Evolutionary conservation across 2,113 vertebrate genomes (phyloP).

Genomic region (Motacilla tschutschensis): DNA sequence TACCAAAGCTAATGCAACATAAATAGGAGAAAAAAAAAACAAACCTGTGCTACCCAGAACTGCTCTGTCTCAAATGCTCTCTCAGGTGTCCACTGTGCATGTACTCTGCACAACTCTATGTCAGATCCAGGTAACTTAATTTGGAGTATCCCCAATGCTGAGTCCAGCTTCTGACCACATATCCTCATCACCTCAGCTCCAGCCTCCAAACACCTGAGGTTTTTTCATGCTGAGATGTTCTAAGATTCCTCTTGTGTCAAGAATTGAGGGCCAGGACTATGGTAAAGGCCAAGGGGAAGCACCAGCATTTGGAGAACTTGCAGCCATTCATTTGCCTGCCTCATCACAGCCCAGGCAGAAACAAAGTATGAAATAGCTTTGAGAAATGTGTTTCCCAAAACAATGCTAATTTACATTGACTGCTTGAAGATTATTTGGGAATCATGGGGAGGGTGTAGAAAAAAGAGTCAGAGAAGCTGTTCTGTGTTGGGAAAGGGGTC

Average conservation of each 20-base stretch:
- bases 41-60: not conserved
- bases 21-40: not conserved
- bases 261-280: fast-evolving
- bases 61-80: not conserved
- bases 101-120: not conserved
- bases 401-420: not conserved
- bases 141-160: fast-evolving
- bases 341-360: not conserved
- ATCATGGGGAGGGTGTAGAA: not conserved
- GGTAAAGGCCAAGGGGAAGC: not conserved
- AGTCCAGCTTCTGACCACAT: not conserved
- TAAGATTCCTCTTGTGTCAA: not conserved
- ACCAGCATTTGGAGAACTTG: not conserved
- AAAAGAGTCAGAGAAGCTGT: not conserved
- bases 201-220: not conserved
- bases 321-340: not conserved
- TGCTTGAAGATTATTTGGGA: not conserved
- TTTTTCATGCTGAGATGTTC: not conserved
- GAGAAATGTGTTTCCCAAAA: not conserved
- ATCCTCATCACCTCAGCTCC: not conserved
- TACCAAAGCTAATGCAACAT: not conserved
- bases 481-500: not conserved
- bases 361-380: fast-evolving
- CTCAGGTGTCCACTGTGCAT: not conserved
- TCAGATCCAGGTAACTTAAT: not conserved